Conservation (phyloP, 2,113 vertebrate genomes). For the Lichenostomus cassidix region DNA sequence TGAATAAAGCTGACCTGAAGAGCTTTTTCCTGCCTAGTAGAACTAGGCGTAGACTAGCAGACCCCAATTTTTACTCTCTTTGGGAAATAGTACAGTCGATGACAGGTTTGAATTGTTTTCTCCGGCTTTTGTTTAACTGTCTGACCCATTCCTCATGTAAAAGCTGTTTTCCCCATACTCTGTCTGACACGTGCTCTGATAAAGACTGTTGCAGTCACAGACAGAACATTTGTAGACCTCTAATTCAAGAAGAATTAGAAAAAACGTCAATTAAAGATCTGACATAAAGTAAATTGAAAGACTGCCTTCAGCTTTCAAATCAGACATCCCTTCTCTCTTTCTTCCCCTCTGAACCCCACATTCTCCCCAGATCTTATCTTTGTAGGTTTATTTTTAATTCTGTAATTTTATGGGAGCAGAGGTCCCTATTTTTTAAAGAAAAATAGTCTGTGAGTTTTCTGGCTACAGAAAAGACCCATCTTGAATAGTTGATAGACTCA, state of each 20-base stretch:
- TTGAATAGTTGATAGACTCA: background rate
- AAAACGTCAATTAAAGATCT: background rate
- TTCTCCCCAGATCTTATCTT: background rate
- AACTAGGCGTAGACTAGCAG: background rate
- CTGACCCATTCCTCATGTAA: background rate
- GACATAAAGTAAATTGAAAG: background rate
- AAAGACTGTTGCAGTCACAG: background rate
- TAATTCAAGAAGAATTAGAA: background rate
- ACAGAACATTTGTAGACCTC: background rate
- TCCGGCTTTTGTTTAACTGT: background rate
- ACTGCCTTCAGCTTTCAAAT: background rate
- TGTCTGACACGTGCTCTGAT: accelerated
- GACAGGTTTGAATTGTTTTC: background rate
- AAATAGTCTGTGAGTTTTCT: background rate
- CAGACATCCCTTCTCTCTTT: background rate
- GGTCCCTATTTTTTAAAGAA: background rate
- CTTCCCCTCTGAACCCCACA: accelerated
- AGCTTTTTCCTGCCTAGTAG: background rate
- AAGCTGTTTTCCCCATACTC: background rate
- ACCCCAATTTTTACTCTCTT: background rate
- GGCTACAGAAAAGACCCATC: background rate
- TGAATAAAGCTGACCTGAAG: background rate
- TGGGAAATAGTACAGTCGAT: background rate
- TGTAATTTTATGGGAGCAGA: background rate
- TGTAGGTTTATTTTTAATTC: background rate